A percentile compares a stretch with the other conserved stretches of the same genome.
phyloP scores from a whole-genome alignment of 2,113 vertebrate species.

The Hemiprocne comata region DNA sequence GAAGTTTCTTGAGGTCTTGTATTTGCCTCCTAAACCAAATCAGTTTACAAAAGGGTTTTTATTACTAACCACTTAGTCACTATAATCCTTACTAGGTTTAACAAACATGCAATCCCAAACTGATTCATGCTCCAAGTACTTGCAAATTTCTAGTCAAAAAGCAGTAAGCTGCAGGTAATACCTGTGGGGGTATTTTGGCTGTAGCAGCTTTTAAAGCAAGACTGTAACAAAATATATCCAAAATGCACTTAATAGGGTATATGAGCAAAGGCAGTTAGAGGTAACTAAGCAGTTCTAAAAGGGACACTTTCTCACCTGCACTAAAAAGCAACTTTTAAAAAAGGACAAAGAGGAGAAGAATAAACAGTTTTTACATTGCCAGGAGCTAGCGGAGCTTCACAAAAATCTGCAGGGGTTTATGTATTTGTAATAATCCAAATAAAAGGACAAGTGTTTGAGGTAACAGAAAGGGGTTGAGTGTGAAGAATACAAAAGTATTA shows the following conservation, averaged over 20 bases:
- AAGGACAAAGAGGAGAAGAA: neutral
- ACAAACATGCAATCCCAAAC: neutral
- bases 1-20: neutral
- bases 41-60: neutral
- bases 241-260: neutral
- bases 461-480: neutral
- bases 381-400: neutral
- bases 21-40: neutral
- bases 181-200: rapidly evolving
- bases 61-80: neutral
- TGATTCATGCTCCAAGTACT: no score
- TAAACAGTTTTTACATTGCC: neutral
- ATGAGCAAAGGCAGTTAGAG: neutral
- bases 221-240: neutral
- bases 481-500: neutral
- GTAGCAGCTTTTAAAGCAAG: neutral
- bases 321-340: neutral
- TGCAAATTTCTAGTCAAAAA: neutral
- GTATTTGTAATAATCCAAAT: neutral
- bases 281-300: neutral
- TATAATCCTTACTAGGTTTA: neutral
- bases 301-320: neutral
- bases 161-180: neutral
- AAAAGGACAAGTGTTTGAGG: neutral
- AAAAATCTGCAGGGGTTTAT: neutral